A percentile compares a stretch with the other conserved stretches of the same genome.
These are phyloP conservation scores for Turnix velox DNA, from an alignment of 2,113 vertebrate genomes.

Conservation along the genomic window DNA sequence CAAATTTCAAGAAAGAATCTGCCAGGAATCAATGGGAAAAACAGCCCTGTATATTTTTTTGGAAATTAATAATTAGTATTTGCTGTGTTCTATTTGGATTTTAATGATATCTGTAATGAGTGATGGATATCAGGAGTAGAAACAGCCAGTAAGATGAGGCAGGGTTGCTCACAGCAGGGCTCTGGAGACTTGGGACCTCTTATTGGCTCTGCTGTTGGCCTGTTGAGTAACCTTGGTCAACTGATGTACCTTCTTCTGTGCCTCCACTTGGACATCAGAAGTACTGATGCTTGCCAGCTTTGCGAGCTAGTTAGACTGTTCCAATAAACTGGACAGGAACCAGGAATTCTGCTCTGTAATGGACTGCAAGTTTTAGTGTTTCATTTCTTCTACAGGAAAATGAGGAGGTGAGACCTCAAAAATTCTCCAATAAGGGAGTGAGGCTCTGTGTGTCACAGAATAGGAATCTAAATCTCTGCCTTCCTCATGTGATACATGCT, in stretches of 20 bases:
- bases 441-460: rapidly evolving
- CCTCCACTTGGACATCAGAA: neutral
- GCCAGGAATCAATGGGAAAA: conserved; percentile 23
- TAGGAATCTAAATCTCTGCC: neutral
- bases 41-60: neutral
- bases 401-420: neutral
- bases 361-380: neutral
- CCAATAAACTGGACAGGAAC: neutral
- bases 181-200: neutral
- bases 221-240: neutral
- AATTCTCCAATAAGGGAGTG: neutral
- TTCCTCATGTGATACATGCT: neutral
- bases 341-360: neutral
- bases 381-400: neutral
- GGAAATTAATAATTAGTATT: neutral
- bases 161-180: neutral
- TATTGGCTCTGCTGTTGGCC: neutral
- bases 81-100: conserved; percentile 41
- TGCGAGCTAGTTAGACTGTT: neutral
- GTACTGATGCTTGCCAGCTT: neutral
- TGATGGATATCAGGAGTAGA: neutral
- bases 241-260: neutral
- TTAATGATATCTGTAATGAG: neutral
- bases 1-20: conserved; percentile 16
- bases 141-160: neutral